Evolutionary conservation across 2,797 vertebrate species (phyloP).

Genomic region (Uromys caudimaculatus): DNA sequence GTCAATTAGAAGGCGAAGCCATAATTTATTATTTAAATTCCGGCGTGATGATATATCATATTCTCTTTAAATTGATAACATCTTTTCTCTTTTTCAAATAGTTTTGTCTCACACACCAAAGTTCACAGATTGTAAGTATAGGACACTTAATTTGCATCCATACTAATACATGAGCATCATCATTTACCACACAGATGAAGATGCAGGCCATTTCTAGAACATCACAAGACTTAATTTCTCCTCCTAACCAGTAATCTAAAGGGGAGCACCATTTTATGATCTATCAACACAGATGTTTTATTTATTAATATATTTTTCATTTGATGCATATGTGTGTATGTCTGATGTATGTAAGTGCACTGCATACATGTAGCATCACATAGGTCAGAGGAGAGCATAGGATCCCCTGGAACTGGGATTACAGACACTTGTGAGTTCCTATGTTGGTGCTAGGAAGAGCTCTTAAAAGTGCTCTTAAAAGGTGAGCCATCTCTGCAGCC

Average conservation of each 20-base stretch:
- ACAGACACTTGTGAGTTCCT: neutral
- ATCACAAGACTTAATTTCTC: neutral
- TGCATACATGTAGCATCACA: no score
- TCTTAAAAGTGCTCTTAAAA: neutral
- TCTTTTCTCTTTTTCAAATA: neutral
- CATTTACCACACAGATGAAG: neutral
- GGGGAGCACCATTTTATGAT: neutral
- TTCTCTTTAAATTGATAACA: neutral
- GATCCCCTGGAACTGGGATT: neutral
- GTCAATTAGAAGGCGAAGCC: constrained; percentile 21
- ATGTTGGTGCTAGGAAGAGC: neutral
- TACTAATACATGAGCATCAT: neutral
- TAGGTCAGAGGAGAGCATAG: neutral
- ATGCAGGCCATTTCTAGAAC: neutral
- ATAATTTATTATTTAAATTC: constrained; percentile 32
- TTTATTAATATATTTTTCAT: neutral
- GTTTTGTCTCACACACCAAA: neutral
- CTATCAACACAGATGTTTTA: neutral
- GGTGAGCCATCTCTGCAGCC: neutral
- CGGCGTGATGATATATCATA: neutral
- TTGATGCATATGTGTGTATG: neutral
- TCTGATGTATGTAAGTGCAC: neutral
- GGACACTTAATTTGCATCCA: neutral
- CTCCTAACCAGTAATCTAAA: neutral
- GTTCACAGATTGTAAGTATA: neutral